Percentiles rank a stretch among this genome's conserved stretches.
Evolutionary conservation across 1,140 invertebrate species (phyloP).

Genomic region (Lucilia cuprina): DNA sequence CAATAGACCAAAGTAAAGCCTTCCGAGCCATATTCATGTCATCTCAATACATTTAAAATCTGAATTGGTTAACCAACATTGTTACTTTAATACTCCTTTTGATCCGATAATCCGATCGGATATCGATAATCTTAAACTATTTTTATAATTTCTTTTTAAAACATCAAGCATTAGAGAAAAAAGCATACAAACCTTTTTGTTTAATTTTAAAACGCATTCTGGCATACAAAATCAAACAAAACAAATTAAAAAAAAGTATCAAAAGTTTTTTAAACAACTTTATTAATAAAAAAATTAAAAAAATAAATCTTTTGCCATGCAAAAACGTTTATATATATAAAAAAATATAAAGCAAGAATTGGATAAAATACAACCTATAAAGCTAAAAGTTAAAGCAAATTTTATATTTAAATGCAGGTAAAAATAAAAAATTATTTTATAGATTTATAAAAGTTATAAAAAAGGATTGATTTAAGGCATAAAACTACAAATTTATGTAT

Average conservation of each 20-base stretch:
- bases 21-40: no score
- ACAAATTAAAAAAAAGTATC: background rate
- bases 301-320: background rate
- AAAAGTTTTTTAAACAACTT: background rate
- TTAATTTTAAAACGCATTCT: background rate
- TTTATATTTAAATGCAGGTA: background rate
- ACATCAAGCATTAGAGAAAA: no score
- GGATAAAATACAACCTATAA: background rate
- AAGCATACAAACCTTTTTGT: background rate
- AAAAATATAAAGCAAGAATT: background rate
- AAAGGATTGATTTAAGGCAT: background rate
- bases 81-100: no score
- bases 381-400: background rate
- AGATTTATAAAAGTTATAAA: background rate
- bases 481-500: no score
- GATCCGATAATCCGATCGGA: no score
- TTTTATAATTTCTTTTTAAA: no score
- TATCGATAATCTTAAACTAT: no score
- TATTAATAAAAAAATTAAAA: background rate
- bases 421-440: background rate
- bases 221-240: background rate
- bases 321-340: background rate
- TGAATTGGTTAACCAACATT: no score
- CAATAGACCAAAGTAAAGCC: no score
- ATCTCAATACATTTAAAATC: no score